Percentiles rank a stretch among this genome's conserved stretches.
Evolutionary conservation across 2,888 invertebrate species (phyloP).

Genomic region (Scaeva pyrastri): DNA sequence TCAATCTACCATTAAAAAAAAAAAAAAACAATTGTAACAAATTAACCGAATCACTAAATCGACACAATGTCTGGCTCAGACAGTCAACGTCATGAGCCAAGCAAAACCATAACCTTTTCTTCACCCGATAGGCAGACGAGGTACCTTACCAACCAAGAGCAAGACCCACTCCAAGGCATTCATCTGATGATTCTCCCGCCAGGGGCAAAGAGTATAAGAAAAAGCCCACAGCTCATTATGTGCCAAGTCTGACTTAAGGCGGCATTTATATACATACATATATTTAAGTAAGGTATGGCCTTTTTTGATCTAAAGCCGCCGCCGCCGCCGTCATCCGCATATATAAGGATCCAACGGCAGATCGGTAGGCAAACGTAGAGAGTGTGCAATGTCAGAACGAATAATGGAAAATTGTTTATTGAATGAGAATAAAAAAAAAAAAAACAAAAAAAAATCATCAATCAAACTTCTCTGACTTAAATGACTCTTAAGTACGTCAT

Average conservation of each 20-base stretch:
- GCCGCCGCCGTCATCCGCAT: constrained; percentile 40
- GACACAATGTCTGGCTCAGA: constrained; percentile 72
- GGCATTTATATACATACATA: constrained; percentile 29
- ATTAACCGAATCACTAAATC: constrained; percentile 74
- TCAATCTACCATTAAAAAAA: not conserved
- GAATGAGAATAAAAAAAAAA: constrained; percentile 41
- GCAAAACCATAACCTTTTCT: constrained; percentile 6
- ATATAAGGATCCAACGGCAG: constrained; percentile 38
- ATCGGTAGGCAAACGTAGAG: constrained; percentile 69
- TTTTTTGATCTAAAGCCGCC: constrained; percentile 69
- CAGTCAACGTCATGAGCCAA: constrained; percentile 49
- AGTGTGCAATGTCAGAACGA: constrained; percentile 71
- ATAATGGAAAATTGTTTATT: constrained; percentile 76
- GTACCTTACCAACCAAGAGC: too few species aligned
- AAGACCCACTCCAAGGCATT: not conserved
- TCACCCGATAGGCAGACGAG: constrained; percentile 1
- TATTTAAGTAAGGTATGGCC: too few species aligned
- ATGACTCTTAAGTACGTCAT: constrained; percentile 75
- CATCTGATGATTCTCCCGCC: constrained; percentile 13
- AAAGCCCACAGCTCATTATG: constrained; percentile 40
- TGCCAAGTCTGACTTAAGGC: constrained; percentile 34
- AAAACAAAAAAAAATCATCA: constrained; percentile 74
- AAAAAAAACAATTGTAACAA: constrained; percentile 69
- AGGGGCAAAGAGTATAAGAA: constrained; percentile 8
- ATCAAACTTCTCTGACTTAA: constrained; percentile 76